These are phyloP conservation scores for Lanius collurio DNA, from an alignment of 2,113 vertebrate genomes.

Conservation along the genomic window DNA sequence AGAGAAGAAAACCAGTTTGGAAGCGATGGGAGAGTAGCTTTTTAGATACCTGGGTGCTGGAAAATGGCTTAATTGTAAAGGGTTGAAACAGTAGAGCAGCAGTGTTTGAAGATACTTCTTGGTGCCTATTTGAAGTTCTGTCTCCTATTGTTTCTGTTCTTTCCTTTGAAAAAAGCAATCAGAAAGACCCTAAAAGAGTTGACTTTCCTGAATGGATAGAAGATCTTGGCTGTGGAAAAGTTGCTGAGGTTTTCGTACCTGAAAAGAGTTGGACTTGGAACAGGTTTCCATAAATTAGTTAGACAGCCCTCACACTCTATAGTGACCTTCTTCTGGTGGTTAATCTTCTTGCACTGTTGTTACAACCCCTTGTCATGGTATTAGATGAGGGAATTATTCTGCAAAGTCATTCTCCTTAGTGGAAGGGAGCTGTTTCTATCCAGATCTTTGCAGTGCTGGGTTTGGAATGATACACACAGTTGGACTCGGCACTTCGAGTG, in stretches of 20 bases:
- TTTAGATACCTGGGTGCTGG: background rate
- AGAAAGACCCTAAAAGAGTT: background rate
- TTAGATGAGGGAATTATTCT: background rate
- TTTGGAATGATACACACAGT: background rate
- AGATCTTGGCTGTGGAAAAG: background rate
- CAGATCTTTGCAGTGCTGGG: background rate
- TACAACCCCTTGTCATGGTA: background rate
- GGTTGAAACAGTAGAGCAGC: background rate
- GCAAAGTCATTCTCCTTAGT: background rate
- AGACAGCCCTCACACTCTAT: background rate
- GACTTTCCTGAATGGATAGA: background rate
- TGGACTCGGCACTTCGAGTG: fast-evolving
- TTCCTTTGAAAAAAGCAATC: background rate
- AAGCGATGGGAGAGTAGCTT: background rate
- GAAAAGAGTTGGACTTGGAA: background rate
- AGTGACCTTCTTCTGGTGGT: background rate
- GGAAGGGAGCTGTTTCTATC: background rate
- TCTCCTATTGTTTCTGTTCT: background rate
- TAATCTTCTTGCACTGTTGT: background rate
- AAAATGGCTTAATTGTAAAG: background rate
- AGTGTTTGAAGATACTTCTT: background rate
- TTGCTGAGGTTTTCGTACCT: background rate
- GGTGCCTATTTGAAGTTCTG: background rate
- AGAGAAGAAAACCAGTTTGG: background rate
- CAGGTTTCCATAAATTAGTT: background rate